Percentiles rank a stretch among this genome's conserved stretches.
phyloP scores from a whole-genome alignment of 2,888 invertebrate genomes.

The Emmelina monodactyla region DNA sequence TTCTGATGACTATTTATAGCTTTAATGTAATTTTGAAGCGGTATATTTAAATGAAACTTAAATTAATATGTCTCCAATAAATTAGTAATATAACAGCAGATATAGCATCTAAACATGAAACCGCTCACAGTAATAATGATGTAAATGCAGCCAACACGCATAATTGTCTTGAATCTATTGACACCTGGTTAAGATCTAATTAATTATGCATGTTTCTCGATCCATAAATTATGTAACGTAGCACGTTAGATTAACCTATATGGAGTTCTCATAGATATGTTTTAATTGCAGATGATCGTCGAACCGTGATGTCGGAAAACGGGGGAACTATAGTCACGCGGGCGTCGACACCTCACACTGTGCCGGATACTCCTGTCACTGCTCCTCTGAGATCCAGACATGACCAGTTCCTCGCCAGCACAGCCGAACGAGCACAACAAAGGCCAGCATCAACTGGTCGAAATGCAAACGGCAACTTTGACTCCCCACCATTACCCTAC shows the following conservation, averaged over 20 bases:
- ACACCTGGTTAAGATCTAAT: too few species aligned
- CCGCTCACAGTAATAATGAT: too few species aligned
- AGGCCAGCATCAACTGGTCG: slow-evolving; percentile 60
- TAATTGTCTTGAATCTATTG: too few species aligned
- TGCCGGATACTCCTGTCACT: slow-evolving; percentile 48
- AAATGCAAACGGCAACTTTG: slow-evolving; percentile 63
- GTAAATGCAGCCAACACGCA: too few species aligned
- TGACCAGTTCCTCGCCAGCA: slow-evolving; percentile 68
- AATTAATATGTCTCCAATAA: too few species aligned
- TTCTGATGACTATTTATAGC: too few species aligned
- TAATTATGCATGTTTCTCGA: slow-evolving; percentile 54
- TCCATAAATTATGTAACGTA: slow-evolving; percentile 61
- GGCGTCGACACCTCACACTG: slow-evolving; percentile 60
- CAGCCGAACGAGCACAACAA: slow-evolving; percentile 52
- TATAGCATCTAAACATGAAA: too few species aligned
- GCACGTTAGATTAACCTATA: too few species aligned
- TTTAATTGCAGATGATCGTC: slow-evolving; percentile 38
- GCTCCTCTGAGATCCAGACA: slow-evolving; percentile 60
- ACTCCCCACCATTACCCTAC: slow-evolving; percentile 70
- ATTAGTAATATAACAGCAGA: too few species aligned
- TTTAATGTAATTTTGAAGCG: too few species aligned
- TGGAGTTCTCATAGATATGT: too few species aligned
- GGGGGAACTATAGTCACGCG: slow-evolving; percentile 48
- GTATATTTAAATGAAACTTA: too few species aligned
- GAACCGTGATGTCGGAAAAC: slow-evolving; percentile 56